These are phyloP conservation scores for Chaetorhynchus papuensis DNA, from an alignment of 2,113 vertebrate species.

Conservation along the genomic window DNA sequence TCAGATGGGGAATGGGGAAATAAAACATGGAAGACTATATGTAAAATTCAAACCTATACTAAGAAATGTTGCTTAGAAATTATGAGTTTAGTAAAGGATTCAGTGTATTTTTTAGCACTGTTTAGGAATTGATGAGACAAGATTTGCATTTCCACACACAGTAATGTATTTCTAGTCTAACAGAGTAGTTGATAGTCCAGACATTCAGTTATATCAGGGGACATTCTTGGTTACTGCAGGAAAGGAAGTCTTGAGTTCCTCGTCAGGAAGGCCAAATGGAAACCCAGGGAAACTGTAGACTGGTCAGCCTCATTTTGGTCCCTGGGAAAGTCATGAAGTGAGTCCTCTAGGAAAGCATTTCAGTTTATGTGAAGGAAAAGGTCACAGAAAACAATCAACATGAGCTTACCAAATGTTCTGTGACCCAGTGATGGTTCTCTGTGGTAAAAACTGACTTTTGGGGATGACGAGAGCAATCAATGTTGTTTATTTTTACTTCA, in stretches of 20 bases:
- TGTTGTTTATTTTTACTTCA: not conserved
- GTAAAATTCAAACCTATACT: not conserved
- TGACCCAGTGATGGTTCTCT: not conserved
- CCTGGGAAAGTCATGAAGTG: not conserved
- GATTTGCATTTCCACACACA: not conserved
- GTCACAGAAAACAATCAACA: not conserved
- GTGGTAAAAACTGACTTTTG: accelerated
- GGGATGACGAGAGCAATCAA: not conserved
- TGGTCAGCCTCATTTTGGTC: not conserved
- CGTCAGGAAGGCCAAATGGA: not conserved
- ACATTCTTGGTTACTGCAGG: not conserved
- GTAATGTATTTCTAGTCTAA: not conserved
- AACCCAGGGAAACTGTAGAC: not conserved
- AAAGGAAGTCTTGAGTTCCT: not conserved
- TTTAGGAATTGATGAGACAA: not conserved
- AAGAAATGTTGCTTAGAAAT: not conserved
- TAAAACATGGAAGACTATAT: not conserved
- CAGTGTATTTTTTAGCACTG: not conserved
- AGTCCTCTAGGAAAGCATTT: not conserved
- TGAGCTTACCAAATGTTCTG: not conserved
- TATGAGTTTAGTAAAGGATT: not conserved
- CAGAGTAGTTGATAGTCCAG: not conserved
- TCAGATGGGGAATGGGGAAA: not conserved
- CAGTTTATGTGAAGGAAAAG: not conserved
- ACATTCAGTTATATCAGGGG: not conserved